Evolutionary conservation across 2,888 invertebrate genomes (phyloP).

Genomic region (Cheilosia urbana): DNA sequence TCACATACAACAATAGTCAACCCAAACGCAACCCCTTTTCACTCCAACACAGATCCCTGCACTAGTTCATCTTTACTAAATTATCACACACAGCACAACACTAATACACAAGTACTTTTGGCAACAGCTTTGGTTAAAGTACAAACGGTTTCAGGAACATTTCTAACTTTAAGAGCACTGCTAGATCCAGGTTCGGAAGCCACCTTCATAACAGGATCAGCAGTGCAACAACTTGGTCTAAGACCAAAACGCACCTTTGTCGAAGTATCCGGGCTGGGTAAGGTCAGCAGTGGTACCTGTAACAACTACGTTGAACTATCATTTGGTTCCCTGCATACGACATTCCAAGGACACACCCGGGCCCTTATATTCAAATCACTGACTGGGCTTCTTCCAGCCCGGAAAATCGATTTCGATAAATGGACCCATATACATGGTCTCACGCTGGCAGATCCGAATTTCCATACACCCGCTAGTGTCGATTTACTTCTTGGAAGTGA

Average conservation of each 20-base stretch:
- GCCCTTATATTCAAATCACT: not conserved
- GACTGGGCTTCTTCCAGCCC: not conserved
- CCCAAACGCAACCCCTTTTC: slow-evolving; percentile 1
- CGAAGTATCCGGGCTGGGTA: slow-evolving; percentile 12
- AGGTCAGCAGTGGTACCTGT: slow-evolving; percentile 10
- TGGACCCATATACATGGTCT: slow-evolving; percentile 6
- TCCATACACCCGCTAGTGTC: not conserved
- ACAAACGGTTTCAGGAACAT: not conserved
- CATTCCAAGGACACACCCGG: not conserved
- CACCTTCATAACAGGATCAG: slow-evolving; percentile 7
- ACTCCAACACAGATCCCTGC: not conserved
- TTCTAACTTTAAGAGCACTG: not conserved
- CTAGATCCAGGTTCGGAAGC: slow-evolving; percentile 11
- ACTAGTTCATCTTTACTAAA: not conserved
- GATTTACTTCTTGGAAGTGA: slow-evolving; percentile 28
- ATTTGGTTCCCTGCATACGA: not conserved
- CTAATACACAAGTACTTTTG: not conserved
- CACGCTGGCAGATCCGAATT: not conserved
- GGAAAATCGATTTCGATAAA: not conserved
- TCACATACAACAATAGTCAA: not conserved
- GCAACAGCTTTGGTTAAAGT: not conserved
- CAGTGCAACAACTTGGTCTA: not conserved
- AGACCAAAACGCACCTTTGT: not conserved
- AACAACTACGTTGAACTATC: not conserved
- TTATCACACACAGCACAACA: not conserved